A percentile compares a stretch with the other conserved stretches of the same genome.
Conservation (phyloP, 2,888 invertebrate species). For the Cremastinae sp. region DNA sequence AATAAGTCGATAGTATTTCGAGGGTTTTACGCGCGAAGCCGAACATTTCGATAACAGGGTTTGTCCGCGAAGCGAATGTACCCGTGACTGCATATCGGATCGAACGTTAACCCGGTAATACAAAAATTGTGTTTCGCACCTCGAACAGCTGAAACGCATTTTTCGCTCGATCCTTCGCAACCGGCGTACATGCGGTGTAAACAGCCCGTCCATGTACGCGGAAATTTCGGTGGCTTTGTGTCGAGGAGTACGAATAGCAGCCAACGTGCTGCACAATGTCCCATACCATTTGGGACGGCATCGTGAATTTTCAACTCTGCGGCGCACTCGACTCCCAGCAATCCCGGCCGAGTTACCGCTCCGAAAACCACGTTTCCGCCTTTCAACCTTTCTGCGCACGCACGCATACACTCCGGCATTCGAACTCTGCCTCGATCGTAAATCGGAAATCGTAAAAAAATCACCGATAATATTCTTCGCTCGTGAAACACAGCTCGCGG, state of each 20-base stretch:
- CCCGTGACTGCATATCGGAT: conserved; percentile 15
- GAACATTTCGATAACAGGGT: conserved; percentile 22
- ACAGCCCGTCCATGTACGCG: neutral
- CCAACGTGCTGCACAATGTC: conserved; percentile 17
- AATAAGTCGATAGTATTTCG: conserved; percentile 22
- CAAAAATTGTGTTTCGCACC: conserved; percentile 27
- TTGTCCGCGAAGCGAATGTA: conserved; percentile 29
- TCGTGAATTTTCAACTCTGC: conserved; percentile 33
- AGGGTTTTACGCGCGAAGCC: conserved; percentile 11
- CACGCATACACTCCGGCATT: neutral
- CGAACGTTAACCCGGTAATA: conserved; percentile 3
- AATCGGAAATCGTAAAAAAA: conserved; percentile 38
- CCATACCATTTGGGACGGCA: neutral
- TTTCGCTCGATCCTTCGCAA: conserved; percentile 19
- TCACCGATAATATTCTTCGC: conserved; percentile 14
- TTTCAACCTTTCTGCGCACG: neutral
- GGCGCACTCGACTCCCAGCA: conserved; percentile 36
- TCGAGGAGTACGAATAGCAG: conserved; percentile 22
- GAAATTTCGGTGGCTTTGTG: neutral
- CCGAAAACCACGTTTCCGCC: conserved; percentile 31
- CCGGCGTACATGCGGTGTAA: neutral
- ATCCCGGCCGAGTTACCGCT: conserved; percentile 38
- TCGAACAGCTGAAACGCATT: conserved; percentile 24
- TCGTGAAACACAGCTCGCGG: conserved; percentile 1
- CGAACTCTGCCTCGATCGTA: neutral